Evolutionary conservation across 2,113 vertebrate species (phyloP).

Genomic region (Rana temporaria): DNA sequence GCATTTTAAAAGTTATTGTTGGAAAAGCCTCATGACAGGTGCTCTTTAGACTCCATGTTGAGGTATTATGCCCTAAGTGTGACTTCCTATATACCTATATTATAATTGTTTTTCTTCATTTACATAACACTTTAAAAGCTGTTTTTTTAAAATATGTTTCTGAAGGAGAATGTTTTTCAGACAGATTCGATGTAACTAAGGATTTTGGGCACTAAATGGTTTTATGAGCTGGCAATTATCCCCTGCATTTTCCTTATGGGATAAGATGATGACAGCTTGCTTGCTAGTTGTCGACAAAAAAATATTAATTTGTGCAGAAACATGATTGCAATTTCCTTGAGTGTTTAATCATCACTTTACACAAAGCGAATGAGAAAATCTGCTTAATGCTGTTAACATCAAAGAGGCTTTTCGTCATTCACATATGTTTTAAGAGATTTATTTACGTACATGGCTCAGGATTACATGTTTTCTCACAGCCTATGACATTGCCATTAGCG

Average conservation of each 20-base stretch:
- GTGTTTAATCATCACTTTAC: neutral
- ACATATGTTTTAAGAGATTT: neutral
- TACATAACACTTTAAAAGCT: neutral
- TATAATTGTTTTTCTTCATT: neutral
- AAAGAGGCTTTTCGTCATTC: neutral
- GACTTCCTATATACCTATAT: no score
- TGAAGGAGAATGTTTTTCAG: neutral
- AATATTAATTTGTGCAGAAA: neutral
- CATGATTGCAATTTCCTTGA: neutral
- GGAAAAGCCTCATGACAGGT: no score
- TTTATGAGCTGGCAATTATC: neutral
- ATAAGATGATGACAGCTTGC: neutral
- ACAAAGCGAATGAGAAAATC: neutral
- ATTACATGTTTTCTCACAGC: neutral
- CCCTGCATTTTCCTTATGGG: neutral
- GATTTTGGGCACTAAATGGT: neutral
- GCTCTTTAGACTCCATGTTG: no score
- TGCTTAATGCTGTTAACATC: neutral
- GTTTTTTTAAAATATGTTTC: neutral
- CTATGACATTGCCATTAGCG: neutral
- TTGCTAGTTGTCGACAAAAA: neutral
- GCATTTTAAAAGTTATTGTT: no score
- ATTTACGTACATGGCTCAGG: neutral
- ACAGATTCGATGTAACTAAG: neutral
- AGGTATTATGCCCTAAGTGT: no score